phyloP scores from a whole-genome alignment of 2,797 vertebrate genomes.

The Galagoides demidoff region DNA sequence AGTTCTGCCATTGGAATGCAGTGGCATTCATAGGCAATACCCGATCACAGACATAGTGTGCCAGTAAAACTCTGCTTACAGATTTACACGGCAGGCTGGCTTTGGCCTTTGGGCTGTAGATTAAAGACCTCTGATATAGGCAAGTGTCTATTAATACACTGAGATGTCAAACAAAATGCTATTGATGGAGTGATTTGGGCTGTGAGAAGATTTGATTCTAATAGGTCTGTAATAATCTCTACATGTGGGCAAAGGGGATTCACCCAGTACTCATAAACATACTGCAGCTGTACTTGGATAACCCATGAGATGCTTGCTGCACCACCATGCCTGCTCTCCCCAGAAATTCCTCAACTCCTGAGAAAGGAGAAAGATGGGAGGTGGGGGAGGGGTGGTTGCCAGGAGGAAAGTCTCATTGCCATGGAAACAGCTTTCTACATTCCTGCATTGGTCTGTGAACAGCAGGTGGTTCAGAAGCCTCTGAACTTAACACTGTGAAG shows the following conservation, averaged over 20 bases:
- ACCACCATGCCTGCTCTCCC: neutral
- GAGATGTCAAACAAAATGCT: neutral
- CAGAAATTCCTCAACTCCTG: slow-evolving; percentile 44
- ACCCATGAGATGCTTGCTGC: neutral
- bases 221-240: neutral
- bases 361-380: slow-evolving; percentile 6
- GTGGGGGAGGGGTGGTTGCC: neutral
- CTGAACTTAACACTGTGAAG: slow-evolving; percentile 38
- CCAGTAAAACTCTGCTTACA: neutral
- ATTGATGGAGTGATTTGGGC: neutral
- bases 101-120: neutral
- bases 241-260: neutral
- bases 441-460: slow-evolving; percentile 58
- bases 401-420: slow-evolving; percentile 65
- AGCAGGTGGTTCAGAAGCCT: slow-evolving; percentile 61
- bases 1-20: neutral
- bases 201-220: neutral
- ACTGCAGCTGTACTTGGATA: neutral
- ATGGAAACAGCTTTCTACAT: slow-evolving; percentile 75
- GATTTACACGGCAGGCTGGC: neutral
- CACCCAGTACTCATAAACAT: neutral
- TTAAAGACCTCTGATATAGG: neutral
- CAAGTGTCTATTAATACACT: neutral
- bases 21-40: neutral
- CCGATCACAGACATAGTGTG: neutral